Base-by-base conservation (phyloP, 2,797 vertebrate species). In the Pteronotus mesoamericanus region DNA sequence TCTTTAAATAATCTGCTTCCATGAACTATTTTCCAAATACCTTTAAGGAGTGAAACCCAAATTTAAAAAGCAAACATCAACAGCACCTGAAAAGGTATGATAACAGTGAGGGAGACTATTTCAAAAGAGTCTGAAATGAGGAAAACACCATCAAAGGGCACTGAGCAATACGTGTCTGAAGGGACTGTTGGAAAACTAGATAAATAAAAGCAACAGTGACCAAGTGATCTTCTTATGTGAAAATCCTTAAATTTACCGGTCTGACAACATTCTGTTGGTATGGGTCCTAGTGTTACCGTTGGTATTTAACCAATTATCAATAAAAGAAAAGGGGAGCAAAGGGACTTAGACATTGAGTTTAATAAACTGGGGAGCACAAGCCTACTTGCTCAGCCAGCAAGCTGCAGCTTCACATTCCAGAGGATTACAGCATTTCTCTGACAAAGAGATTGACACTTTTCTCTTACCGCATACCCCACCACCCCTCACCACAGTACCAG, bases 1-100 rank as follows among this genome's bases (percentile, higher is more conserved):
- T 68, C 9, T 44, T 92, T 57, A 34, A 18, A 59, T 91, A 57
- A 69, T 69, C 8, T 74, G 14, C 55, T 92, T 89, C 42, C 9
- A 19, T 71, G 19, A 44, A 87, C 24, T 69, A 37, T 69, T 83
- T 95, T 39, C 64, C 42, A 78, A 64, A 69, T 72, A 88, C 78
- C 9, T 78, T 74, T 61, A 85, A 87, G 22, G 77, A 82, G 2
- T 59, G 79, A 80, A 95, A 88, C 3, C 6, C 42, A 77, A 84
- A n/a, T 61, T 89, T 89, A 93, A 85, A 68, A 59, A 84, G 53
- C 48, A 89, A 92, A 71, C 83, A 75, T 29, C 37, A 93, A n/a
- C 6, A 86, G 15, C 89, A 85, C 51, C 85, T 94, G 29, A 48
- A 57, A 86, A 69, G 22, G 39, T 59, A 80, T 69, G 66, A 66